Evolutionary conservation across 2,888 invertebrate genomes (phyloP).

Genomic region (Andrena marginata): DNA sequence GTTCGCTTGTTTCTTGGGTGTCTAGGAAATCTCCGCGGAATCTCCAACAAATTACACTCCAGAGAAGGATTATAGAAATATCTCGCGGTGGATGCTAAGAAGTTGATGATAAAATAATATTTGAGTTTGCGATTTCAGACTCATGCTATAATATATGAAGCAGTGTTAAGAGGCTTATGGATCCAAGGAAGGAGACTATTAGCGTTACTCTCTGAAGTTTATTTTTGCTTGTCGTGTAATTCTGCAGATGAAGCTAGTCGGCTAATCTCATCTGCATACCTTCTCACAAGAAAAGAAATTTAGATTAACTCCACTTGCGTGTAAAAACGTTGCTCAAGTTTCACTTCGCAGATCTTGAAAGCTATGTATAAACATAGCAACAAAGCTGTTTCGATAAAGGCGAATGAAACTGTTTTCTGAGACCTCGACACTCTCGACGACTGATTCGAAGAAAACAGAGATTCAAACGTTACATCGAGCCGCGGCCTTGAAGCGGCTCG

Average conservation of each 20-base stretch:
- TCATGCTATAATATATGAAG: neutral
- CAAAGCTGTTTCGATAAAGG: neutral
- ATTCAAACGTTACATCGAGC: neutral
- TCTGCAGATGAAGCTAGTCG: too few species aligned
- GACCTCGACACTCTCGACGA: neutral
- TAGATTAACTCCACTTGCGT: too few species aligned
- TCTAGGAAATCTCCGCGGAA: slow-evolving; percentile 10
- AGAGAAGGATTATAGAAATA: slow-evolving; percentile 14
- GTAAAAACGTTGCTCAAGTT: too few species aligned
- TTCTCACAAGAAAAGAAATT: too few species aligned
- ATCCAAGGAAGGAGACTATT: neutral
- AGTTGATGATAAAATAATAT: neutral
- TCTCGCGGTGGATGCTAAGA: slow-evolving; percentile 4
- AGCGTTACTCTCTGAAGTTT: slow-evolving; percentile 2
- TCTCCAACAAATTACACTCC: slow-evolving; percentile 22
- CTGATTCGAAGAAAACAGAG: neutral
- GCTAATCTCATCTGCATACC: too few species aligned
- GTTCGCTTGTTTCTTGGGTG: slow-evolving; percentile 11
- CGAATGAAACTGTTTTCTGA: neutral
- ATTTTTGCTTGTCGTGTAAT: neutral
- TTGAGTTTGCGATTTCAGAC: slow-evolving; percentile 10
- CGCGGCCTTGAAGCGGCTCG: slow-evolving; percentile 1
- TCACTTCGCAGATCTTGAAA: too few species aligned
- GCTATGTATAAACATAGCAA: too few species aligned
- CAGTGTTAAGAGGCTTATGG: slow-evolving; percentile 7